phyloP scores from a whole-genome alignment of 2,113 vertebrate species.

The Columba janthina region DNA sequence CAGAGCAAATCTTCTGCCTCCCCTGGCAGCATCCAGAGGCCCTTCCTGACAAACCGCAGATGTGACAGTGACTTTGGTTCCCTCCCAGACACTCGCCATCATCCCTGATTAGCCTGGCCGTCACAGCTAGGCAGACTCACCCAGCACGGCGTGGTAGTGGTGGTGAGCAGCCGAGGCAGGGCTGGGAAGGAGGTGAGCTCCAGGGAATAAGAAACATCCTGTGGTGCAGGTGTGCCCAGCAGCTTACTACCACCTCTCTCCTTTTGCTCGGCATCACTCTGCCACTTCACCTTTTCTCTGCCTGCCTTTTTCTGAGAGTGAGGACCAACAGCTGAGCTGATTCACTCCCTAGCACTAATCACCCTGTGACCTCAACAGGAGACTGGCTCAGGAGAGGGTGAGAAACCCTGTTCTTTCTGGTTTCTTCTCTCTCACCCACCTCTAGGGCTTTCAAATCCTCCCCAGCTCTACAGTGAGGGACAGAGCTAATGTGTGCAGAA shows the following conservation, averaged over 20 bases:
- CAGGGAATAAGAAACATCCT: not conserved
- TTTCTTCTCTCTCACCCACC: not conserved
- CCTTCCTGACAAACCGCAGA: not conserved
- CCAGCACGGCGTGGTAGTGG: not conserved
- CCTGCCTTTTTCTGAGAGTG: not conserved
- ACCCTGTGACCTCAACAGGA: rapidly evolving
- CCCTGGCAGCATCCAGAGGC: not conserved
- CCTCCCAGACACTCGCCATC: constrained; percentile 35
- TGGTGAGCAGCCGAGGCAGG: not conserved
- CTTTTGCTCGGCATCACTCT: not conserved
- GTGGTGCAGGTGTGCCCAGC: rapidly evolving
- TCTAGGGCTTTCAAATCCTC: not conserved
- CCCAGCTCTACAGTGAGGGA: not conserved
- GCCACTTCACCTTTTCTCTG: rapidly evolving
- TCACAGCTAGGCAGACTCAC: not conserved
- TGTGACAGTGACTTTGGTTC: not conserved
- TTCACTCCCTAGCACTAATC: not conserved
- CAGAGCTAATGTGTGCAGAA: not conserved
- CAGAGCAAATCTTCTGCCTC: not conserved
- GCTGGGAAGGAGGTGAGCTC: not conserved
- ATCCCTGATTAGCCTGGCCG: not conserved
- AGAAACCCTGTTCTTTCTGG: not conserved
- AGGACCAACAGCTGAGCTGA: not conserved
- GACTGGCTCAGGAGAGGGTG: not conserved
- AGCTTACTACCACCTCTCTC: rapidly evolving